Base-by-base conservation (phyloP, 2,113 vertebrate species). In the Osmerus eperlanus region DNA sequence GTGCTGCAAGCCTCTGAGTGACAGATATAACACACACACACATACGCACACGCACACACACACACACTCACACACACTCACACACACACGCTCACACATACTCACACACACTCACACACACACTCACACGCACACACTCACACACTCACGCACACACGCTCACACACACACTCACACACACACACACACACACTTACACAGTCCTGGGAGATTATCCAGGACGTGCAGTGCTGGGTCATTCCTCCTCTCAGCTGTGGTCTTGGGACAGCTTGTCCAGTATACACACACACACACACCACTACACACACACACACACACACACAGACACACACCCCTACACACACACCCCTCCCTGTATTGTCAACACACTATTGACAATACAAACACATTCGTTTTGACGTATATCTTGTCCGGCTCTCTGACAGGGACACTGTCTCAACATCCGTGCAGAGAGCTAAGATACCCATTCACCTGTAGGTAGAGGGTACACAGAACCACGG, bases 1-100 rank as follows among this genome's bases (percentile, higher is more conserved):
- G 83, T 60, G 87, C 89, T 89, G 70, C 78, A 68, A 89, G 89
- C 89, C 70, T 88, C 60, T 28, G 70, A 84, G 85, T 89, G 89
- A 85, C 85, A 84, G 81, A 90, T 88, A 88, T 87, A 65, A 67
- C 73, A 73, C 60, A 41, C 56, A 21, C 32, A 58, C 62, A 60
- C 76, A 70, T 60, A 23, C 55, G 28, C 18, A 29, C 23, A 18
- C 51, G 29, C 66, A 29, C 51, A 59, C 67, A 59, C 66, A 29
- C 51, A 59, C 67, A 59, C 25, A 21, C 67, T 11, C 25, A 41
- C 74, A 56, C 47, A 56, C 23, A 68, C 67, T 29, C 67, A 59
- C 15, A 41, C 68, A 70, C 54, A 60, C 32, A 47, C 68, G 23
- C 56, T 51, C 55, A 47, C 68, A 60, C 68, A 60, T 56, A 36